Evolutionary conservation across 2,797 vertebrate genomes (phyloP), one percentile per base, ranked within the genome.

Genomic region (Bradypus variegatus): DNA sequence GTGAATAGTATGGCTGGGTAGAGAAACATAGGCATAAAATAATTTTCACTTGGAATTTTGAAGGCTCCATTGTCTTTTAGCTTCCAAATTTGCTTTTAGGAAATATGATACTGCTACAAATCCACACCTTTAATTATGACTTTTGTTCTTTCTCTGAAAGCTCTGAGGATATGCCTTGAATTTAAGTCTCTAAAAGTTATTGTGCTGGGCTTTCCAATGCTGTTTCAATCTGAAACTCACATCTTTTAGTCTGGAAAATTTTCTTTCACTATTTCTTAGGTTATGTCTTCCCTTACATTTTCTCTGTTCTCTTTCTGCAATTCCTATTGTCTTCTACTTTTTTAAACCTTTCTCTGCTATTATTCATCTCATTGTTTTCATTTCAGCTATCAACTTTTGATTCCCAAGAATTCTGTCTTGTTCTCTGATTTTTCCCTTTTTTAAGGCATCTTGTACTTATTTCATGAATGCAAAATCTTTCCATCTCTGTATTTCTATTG

Each of bases 21-120:
- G 18, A 90, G 23, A 87, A 88, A 65, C 69, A 65, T 18, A 81
- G 31, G 23, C 67, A 38, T 73, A 53, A 90, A 83, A 84, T 76
- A 72, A 58, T 82, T 87, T 87, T 92, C 36, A 82, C 72, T 88
- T 82, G 60, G 21, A 90, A 76, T 33, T 65, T 18, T 76, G 53
- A 80, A 89, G 77, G 21, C 41, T 65, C 65, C 15, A 36, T 4
- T 69, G 41, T 79, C n/a, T 87, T 76, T 67, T 33, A 73, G 38
- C 60, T 90, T 90, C 58, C 85, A 73, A 77, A 38, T 89, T 78
- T 85, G 75, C 64, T 69, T 87, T 93, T 80, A 69, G 83, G 62
- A 92, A 88, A 81, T 67, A 81, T 25, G 21, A 19, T 65, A 60
- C 33, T 36, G 45, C 41, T 62, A 87, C n/a, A 55, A 80, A 77